Evolutionary conservation across 92 coral and sea anemone genomes (phyloP), one percentile per base, ranked within the genome.

Genomic region (Plumapathes pennacea): DNA sequence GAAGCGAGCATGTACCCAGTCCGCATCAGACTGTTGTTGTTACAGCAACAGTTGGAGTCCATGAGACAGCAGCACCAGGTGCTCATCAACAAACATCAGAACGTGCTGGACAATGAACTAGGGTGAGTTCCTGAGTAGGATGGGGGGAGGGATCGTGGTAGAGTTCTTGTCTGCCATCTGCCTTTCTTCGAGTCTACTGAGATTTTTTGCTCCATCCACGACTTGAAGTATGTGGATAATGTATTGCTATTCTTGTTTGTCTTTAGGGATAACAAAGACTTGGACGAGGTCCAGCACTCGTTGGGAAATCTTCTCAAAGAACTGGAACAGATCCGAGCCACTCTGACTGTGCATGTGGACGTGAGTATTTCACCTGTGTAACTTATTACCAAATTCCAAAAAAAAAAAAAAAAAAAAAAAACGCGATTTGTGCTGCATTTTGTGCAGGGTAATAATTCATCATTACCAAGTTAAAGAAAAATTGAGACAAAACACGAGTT

Each of bases 1-100:
- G 96, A 87, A 23, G 89, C 89, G 1, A 62, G 81, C 4, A 62
- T 83, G 74, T 87, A 87, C 70, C 96, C 96, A 0, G 76, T 87
- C 32, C 89, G 96, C 9, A 82, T 87, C 54, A 74, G 96, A 10
- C 69, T 87, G 52, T 46, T 77, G 25, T 72, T 87, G 22, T 77
- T 82, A 19, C 96, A 87, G 25, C 96, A 87, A 23, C 96, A 87
- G 63, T 43, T 87, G 48, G 96, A 87, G 54, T 87, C 96, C 28
- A 87, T 87, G 96, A 72, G 96, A 14, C 96, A 87, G 50, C 96
- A 87, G 32, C 96, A 87, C 67, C 96, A 87, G 53, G 83, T 87
- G n/a, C 39, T 87, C 33, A 74, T 87, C 32, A 87, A 64, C 63
- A 87, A 87, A 38, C 96, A 87, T 47, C 86, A 82, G 31, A 73